Base-by-base conservation (phyloP, 2,888 invertebrate species). In the Strigamia crassipes region DNA sequence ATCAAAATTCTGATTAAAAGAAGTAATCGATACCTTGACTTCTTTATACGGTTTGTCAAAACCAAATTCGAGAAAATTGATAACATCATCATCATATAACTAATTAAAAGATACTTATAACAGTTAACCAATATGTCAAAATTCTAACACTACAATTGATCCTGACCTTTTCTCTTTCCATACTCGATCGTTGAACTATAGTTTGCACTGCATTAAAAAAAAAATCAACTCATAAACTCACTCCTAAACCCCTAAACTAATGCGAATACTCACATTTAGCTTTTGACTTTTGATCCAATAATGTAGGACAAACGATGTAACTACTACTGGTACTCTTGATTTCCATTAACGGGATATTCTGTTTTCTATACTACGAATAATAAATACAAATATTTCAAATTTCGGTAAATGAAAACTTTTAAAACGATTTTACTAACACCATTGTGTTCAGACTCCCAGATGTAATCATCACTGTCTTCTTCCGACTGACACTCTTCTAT, bases 1-100 rank as follows among this genome's bases (percentile, higher is more conserved):
- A 51, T 8, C 10, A 13, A 15, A 15, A 13, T 51, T 18, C 10
- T 18, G 27, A 27, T 6, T 18, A 18, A 13, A 18, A 13, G 18
- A 27, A 27, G 27, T 27, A 2, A 27, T 27, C 27, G 3, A 27
- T 27, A 51, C 23, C 13, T 23, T 23, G 21, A 12, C 21, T 61
- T 9, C 38, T 6, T 38, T 38, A 61, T 18, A 61, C 5, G 21
- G 18, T 61, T 61, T 61, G 23, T 73, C 73, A 73, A 27, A 31
- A 13, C 73, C 73, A n/a, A n/a, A 73, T n/a, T 73, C 73, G 23
- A 73, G 31, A 31, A 73, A 73, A 27, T 73, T 73, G 13, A 73
- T 73, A 12, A 73, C 73, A 15, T 73, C 73, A 73, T 73, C 31
- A 4, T 73, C 73, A 73, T 8, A 73, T 12, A 21, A 66, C 66